Percentiles rank a stretch among this genome's conserved stretches.
These are phyloP conservation scores for Elysia crispata DNA, from an alignment of 2,888 invertebrate genomes.

Conservation along the genomic window DNA sequence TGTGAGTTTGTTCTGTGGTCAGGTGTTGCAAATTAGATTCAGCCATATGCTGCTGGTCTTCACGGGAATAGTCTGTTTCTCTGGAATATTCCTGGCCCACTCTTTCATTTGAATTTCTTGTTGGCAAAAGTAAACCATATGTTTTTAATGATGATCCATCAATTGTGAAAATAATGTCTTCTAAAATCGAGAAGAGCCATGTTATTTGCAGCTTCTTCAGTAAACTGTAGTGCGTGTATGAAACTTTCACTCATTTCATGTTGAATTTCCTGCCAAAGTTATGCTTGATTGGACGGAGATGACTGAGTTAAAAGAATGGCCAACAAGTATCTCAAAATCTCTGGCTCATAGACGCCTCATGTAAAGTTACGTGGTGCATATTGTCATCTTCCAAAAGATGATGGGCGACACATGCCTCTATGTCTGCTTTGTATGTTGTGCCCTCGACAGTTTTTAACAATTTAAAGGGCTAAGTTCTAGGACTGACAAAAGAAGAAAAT, in stretches of 20 bases:
- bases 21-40: too few relatives aligned
- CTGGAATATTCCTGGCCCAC: neutral
- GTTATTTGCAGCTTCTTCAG: too few relatives aligned
- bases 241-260: too few relatives aligned
- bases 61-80: neutral
- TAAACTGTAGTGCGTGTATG: too few relatives aligned
- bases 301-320: neutral
- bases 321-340: neutral
- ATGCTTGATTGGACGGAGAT: neutral
- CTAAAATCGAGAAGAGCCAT: slow-evolving; percentile 9
- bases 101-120: neutral
- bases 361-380: neutral
- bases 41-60: too few relatives aligned
- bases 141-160: neutral
- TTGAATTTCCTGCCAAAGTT: neutral
- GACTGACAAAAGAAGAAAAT: slow-evolving; percentile 36
- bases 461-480: slow-evolving; percentile 13
- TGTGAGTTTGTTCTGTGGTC: too few relatives aligned
- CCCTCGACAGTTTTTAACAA: neutral
- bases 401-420: slow-evolving; percentile 13
- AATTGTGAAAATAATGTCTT: neutral
- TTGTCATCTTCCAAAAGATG: slow-evolving; percentile 24
- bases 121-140: neutral
- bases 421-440: neutral
- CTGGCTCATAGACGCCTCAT: neutral